A percentile compares a stretch with the other conserved stretches of the same genome.
Conservation (phyloP, 92 coral and sea anemone species). For the Parazoanthus swiftii region DNA sequence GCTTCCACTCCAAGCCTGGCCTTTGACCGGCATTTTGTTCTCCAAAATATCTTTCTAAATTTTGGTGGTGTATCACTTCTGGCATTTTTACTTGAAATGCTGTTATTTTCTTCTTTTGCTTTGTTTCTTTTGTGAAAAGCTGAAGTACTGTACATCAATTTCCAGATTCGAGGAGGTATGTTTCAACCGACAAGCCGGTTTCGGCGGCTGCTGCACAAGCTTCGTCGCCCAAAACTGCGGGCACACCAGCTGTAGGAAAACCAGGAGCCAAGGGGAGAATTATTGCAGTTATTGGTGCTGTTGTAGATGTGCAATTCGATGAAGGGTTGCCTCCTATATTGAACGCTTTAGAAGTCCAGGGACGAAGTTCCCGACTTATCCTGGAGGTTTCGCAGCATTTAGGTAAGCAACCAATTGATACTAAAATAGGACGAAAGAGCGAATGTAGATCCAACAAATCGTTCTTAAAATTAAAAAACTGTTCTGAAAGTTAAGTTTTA, state of each 20-base stretch:
- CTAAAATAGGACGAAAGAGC: background rate
- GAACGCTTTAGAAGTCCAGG: conserved; percentile 95
- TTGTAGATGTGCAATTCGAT: conserved; percentile 97
- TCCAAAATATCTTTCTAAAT: background rate
- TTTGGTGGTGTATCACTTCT: background rate
- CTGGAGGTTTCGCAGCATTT: conserved; percentile 99
- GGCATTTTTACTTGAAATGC: background rate
- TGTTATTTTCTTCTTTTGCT: background rate
- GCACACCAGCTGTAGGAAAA: conserved; percentile 64
- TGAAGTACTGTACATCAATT: background rate
- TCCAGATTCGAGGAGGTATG: conserved; percentile 84
- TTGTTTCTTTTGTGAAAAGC: background rate
- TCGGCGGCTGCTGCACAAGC: conserved; percentile 90
- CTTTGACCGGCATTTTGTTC: background rate
- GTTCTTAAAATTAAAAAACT: background rate
- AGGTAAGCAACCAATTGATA: conserved; percentile 52
- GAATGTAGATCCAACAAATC: background rate
- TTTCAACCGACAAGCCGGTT: conserved; percentile 92
- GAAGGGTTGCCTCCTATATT: conserved; percentile 95
- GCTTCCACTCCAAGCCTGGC: conserved; percentile 9
- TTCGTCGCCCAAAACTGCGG: conserved; percentile 55
- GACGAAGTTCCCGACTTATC: conserved; percentile 84
- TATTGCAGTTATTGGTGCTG: conserved; percentile 98
- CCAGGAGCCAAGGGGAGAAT: conserved; percentile 87
- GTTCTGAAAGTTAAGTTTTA: background rate